Percentiles rank a stretch among this genome's conserved stretches.
Conservation (phyloP, 2,888 invertebrate species). For the Philaethria dido region DNA sequence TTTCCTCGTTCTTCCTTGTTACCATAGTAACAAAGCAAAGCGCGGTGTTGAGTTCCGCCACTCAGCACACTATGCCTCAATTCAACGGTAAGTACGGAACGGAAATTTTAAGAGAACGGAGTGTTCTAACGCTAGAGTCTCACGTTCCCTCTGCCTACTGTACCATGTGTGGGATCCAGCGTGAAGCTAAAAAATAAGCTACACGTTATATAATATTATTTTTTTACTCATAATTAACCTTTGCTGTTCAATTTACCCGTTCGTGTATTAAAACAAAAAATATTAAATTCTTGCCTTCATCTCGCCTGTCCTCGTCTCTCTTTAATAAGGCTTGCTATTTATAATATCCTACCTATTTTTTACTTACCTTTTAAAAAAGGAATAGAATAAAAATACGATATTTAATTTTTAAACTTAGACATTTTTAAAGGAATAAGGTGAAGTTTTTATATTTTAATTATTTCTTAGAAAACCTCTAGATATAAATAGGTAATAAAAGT, state of each 20-base stretch:
- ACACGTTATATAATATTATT: not conserved
- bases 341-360: not conserved
- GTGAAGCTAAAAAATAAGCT: not conserved
- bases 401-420: not conserved
- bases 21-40: no score
- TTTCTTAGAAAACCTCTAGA: no score
- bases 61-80: no score
- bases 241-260: not conserved
- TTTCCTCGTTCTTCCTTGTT: no score
- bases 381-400: not conserved
- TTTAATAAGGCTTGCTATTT: not conserved
- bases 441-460: no score
- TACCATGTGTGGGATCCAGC: no score
- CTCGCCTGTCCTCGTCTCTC: not conserved
- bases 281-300: conserved; percentile 14
- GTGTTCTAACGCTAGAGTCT: no score
- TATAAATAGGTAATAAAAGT: no score
- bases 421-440: not conserved
- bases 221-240: not conserved
- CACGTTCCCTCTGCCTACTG: no score
- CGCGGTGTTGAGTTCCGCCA: no score
- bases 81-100: no score
- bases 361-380: not conserved
- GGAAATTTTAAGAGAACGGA: no score
- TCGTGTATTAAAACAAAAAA: conserved; percentile 11